Conservation (phyloP, 2,888 invertebrate species). For the Caenorhabditis sp. region DNA sequence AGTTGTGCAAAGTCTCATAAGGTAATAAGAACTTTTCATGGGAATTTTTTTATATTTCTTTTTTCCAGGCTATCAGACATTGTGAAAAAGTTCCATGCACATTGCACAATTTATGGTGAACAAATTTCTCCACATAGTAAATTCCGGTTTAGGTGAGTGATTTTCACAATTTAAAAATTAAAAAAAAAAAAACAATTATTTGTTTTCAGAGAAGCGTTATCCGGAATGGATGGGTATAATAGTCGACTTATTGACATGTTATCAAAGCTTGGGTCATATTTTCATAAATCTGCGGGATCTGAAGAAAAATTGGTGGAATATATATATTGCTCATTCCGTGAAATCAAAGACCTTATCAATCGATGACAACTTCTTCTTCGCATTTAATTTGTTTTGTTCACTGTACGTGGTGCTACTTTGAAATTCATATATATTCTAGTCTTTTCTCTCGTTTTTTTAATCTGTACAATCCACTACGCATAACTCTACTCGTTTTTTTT, state of each 20-base stretch:
- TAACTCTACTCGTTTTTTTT: no score
- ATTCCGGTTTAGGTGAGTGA: conserved; percentile 80
- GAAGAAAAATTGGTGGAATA: background rate
- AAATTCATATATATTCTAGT: background rate
- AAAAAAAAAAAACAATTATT: background rate
- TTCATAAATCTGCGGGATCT: background rate
- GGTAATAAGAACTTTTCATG: no score
- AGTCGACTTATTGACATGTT: background rate
- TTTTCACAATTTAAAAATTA: background rate
- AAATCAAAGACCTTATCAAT: background rate
- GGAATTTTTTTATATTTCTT: no score
- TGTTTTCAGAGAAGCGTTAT: conserved; percentile 65
- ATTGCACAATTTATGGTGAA: conserved; percentile 84
- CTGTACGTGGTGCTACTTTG: conserved; percentile 1
- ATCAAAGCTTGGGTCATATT: background rate
- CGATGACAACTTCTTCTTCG: background rate
- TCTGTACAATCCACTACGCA: no score
- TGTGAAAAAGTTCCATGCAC: conserved; percentile 46
- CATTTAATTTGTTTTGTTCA: background rate
- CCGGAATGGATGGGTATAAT: background rate
- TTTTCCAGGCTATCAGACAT: background rate
- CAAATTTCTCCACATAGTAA: conserved; percentile 85
- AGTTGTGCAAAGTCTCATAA: background rate
- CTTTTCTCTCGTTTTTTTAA: no score
- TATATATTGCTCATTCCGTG: background rate